Conservation (phyloP, 2,888 invertebrate species). For the Meiosimyza decipiens region DNA sequence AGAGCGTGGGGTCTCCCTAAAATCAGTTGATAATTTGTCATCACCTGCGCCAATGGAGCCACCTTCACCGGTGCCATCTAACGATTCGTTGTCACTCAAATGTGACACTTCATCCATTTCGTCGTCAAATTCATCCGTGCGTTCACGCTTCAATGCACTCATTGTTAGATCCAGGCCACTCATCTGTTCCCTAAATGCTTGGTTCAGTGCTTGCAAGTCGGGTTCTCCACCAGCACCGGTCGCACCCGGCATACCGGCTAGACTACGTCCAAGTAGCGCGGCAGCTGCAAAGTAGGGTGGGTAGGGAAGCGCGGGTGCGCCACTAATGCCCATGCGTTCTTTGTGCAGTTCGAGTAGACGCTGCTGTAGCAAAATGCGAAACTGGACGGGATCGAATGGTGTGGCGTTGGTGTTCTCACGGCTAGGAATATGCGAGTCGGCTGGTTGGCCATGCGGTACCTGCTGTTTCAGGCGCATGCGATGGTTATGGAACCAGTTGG, state of each 20-base stretch:
- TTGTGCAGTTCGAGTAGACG: conserved; percentile 88
- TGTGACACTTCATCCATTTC: conserved; percentile 77
- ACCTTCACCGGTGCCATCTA: conserved; percentile 54
- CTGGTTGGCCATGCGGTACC: conserved; percentile 80
- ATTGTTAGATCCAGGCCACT: conserved; percentile 89
- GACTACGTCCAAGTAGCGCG: conserved; percentile 65
- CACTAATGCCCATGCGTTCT: conserved; percentile 82
- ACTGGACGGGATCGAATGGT: conserved; percentile 92
- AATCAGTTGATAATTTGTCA: conserved; percentile 46
- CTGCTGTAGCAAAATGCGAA: conserved; percentile 88
- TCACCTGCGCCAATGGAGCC: conserved; percentile 51
- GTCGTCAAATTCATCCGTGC: conserved; percentile 67
- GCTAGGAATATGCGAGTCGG: conserved; percentile 75
- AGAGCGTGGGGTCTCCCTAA: conserved; percentile 50
- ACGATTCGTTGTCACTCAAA: conserved; percentile 61
- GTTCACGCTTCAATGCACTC: conserved; percentile 81
- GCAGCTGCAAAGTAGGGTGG: conserved; percentile 85
- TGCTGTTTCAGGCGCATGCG: conserved; percentile 97
- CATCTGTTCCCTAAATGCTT: conserved; percentile 81
- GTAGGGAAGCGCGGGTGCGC: conserved; percentile 80
- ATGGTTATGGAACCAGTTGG: conserved; percentile 99
- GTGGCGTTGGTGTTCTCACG: conserved; percentile 77
- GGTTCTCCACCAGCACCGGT: conserved; percentile 73
- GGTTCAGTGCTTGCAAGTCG: conserved; percentile 69
- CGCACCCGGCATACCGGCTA: conserved; percentile 81